These are phyloP conservation scores for Epinotia bilunana DNA, from an alignment of 2,888 invertebrate species.

Conservation along the genomic window DNA sequence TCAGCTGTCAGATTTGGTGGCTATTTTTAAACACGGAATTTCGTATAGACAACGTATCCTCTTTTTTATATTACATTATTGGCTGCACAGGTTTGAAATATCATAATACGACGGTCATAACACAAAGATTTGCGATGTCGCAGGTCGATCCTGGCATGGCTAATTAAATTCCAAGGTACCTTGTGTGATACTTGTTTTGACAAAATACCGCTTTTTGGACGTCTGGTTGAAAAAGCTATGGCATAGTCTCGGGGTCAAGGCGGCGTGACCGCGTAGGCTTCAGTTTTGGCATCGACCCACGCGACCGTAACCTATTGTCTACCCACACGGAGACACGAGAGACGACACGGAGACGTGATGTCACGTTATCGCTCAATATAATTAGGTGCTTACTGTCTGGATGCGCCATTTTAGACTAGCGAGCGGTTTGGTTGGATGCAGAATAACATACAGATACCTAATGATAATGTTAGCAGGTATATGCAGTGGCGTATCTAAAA, in stretches of 20 bases:
- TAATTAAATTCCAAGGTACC: neutral
- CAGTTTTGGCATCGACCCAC: slow-evolving; percentile 75
- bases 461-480: no score
- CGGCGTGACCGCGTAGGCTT: slow-evolving; percentile 68
- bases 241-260: slow-evolving; percentile 41
- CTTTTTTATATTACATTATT: no score
- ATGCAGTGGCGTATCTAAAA: no score
- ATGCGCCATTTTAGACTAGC: slow-evolving; percentile 10
- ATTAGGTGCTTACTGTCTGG: slow-evolving; percentile 33
- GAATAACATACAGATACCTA: neutral
- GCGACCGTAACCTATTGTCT: slow-evolving; percentile 69
- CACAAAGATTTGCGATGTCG: neutral
- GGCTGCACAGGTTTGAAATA: no score
- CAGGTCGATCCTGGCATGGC: neutral
- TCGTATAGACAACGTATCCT: no score
- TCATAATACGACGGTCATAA: no score
- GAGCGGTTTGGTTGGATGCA: slow-evolving; percentile 2
- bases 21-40: no score
- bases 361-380: slow-evolving; percentile 55
- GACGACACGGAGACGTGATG: slow-evolving; percentile 69
- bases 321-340: slow-evolving; percentile 60
- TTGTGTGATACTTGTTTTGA: slow-evolving; percentile 11
- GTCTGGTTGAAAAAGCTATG: slow-evolving; percentile 7
- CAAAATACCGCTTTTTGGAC: slow-evolving; percentile 26
- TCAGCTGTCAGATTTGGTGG: no score